phyloP scores from a whole-genome alignment of 2,888 invertebrate species.

The Steromphala cineraria region DNA sequence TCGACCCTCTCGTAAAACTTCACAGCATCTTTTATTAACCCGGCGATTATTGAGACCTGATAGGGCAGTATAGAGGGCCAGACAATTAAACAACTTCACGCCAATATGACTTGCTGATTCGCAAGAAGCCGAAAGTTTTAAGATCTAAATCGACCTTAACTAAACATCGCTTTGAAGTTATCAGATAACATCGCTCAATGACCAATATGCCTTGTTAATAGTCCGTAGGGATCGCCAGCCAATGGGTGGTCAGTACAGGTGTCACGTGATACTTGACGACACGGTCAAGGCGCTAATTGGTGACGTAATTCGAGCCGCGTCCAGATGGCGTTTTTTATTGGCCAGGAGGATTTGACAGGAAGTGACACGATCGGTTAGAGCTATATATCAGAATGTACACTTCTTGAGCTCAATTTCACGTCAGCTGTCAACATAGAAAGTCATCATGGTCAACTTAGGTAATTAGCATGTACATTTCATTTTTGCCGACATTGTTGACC shows the following conservation, averaged over 20 bases:
- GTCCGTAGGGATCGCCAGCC: neutral
- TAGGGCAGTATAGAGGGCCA: neutral
- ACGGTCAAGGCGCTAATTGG: slow-evolving; percentile 10
- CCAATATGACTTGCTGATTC: neutral
- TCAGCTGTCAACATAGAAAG: neutral
- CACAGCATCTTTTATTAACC: neutral
- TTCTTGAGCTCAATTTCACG: neutral
- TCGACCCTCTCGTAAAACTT: neutral
- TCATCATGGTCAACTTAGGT: neutral
- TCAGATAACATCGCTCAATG: neutral
- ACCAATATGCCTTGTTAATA: neutral
- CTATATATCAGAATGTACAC: neutral
- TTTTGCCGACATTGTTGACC: neutral
- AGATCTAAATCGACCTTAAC: neutral
- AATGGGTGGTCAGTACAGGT: slow-evolving; percentile 2
- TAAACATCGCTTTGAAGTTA: neutral
- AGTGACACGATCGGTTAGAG: neutral
- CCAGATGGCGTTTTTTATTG: neutral
- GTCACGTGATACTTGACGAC: neutral
- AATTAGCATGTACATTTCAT: neutral
- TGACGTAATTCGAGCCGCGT: neutral
- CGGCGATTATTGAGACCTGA: neutral
- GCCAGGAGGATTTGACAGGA: neutral
- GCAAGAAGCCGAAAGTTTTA: neutral
- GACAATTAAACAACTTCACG: neutral